Evolutionary conservation across 2,888 invertebrate genomes (phyloP).

Genomic region (Pegoplata infirma): DNA sequence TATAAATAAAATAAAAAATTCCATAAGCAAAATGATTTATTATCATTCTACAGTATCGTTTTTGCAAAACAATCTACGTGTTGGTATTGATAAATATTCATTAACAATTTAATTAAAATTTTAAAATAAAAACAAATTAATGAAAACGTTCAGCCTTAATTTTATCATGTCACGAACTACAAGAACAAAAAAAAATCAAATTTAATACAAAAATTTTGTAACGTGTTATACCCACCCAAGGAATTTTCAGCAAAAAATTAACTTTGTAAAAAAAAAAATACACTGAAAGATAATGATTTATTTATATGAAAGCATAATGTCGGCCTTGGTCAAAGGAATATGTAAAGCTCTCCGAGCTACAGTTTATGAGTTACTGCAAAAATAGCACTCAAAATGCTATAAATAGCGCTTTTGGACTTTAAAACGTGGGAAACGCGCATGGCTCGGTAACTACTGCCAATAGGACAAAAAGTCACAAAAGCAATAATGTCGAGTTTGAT

Average conservation of each 20-base stretch:
- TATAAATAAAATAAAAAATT: conserved; percentile 53
- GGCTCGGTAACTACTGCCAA: too few relatives aligned
- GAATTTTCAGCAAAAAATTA: conserved; percentile 23
- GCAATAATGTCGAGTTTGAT: too few relatives aligned
- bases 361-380: too few relatives aligned
- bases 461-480: too few relatives aligned
- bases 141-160: not conserved
- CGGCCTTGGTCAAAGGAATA: too few relatives aligned
- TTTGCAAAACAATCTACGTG: conserved; percentile 39
- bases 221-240: conserved; percentile 21
- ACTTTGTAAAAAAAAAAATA: not conserved
- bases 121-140: conserved; percentile 21
- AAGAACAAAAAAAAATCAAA: conserved; percentile 1
- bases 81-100: conserved; percentile 41
- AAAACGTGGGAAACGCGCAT: too few relatives aligned
- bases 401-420: too few relatives aligned
- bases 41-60: conserved; percentile 43
- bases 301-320: not conserved
- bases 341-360: too few relatives aligned
- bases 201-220: conserved; percentile 7
- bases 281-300: not conserved
- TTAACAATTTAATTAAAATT: conserved; percentile 35
- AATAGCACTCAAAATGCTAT: too few relatives aligned
- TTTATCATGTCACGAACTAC: conserved; percentile 21
- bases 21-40: conserved; percentile 41